Percentiles rank a stretch among this genome's conserved stretches.
These are phyloP conservation scores for Craniophora ligustri DNA, from an alignment of 2,888 invertebrate species.

Conservation along the genomic window DNA sequence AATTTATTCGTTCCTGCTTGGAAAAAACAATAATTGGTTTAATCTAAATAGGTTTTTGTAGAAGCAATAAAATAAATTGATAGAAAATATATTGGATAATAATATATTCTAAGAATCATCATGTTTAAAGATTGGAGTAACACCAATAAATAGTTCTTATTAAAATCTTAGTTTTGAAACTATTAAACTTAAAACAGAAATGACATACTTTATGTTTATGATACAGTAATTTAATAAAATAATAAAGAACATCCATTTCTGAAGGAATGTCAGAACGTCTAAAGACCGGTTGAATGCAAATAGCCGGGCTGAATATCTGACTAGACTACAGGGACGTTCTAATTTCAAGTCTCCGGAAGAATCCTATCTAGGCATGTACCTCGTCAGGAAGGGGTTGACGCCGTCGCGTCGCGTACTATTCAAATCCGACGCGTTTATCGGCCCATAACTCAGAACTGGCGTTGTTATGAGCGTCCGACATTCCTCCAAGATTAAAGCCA, in stretches of 20 bases:
- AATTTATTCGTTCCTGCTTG: conserved; percentile 14
- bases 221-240: conserved; percentile 29
- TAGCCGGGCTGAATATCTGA: conserved; percentile 37
- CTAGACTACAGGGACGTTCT: conserved; percentile 49
- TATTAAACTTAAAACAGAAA: no score
- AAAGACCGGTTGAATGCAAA: conserved; percentile 39
- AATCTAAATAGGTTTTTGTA: conserved; percentile 25
- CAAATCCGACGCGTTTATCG: conserved; percentile 80
- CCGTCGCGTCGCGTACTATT: conserved; percentile 74
- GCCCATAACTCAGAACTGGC: conserved; percentile 78
- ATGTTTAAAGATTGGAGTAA: conserved; percentile 5
- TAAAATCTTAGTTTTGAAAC: background rate
- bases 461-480: conserved; percentile 76
- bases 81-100: no score
- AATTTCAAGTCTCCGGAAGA: conserved; percentile 54
- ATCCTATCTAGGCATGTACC: conserved; percentile 57
- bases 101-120: background rate
- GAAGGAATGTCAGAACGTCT: conserved; percentile 16
- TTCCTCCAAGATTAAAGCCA: conserved; percentile 81
- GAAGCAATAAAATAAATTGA: no score
- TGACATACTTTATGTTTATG: no score
- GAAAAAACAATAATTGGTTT: conserved; percentile 28
- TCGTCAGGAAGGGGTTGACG: conserved; percentile 64
- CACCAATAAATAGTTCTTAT: conserved; percentile 4
- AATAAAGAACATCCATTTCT: conserved; percentile 10